Percentiles rank a stretch among this genome's conserved stretches.
Evolutionary conservation across 2,888 invertebrate genomes (phyloP).

Genomic region (Cheilosia impressa): DNA sequence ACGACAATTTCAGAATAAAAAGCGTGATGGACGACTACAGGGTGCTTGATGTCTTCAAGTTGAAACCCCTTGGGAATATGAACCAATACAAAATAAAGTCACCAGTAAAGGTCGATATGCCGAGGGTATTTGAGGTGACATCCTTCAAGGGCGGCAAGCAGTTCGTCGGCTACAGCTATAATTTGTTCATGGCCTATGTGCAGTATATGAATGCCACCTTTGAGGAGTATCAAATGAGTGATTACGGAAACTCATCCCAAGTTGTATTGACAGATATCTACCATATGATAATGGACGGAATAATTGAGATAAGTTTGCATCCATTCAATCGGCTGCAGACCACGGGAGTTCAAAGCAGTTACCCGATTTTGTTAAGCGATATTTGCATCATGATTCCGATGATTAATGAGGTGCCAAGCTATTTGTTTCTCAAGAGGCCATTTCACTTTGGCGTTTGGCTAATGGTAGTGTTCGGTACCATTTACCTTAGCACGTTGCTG

Average conservation of each 20-base stretch:
- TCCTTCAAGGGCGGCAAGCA: slow-evolving; percentile 47
- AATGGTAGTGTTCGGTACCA: slow-evolving; percentile 66
- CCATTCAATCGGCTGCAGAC: slow-evolving; percentile 76
- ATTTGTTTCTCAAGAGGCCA: slow-evolving; percentile 77
- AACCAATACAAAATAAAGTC: slow-evolving; percentile 78
- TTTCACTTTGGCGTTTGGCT: slow-evolving; percentile 77
- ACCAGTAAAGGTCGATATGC: slow-evolving; percentile 78
- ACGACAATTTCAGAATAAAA: not conserved
- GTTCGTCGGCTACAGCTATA: slow-evolving; percentile 24
- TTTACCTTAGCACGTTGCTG: slow-evolving; percentile 76
- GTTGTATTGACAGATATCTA: slow-evolving; percentile 4
- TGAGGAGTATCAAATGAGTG: slow-evolving; percentile 71
- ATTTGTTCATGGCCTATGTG: slow-evolving; percentile 78
- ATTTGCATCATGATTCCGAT: slow-evolving; percentile 80
- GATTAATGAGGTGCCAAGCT: slow-evolving; percentile 77
- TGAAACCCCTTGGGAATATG: slow-evolving; percentile 62
- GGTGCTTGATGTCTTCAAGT: not conserved
- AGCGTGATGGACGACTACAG: not conserved
- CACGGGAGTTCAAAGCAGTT: slow-evolving; percentile 76
- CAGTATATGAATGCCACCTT: slow-evolving; percentile 78
- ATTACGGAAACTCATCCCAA: slow-evolving; percentile 24
- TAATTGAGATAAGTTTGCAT: slow-evolving; percentile 79
- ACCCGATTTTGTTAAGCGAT: slow-evolving; percentile 80
- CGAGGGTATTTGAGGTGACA: slow-evolving; percentile 77
- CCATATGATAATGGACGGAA: slow-evolving; percentile 60